Percentiles rank a stretch among this genome's conserved stretches.
Conservation (phyloP, 2,888 invertebrate genomes). For the Latheticus oryzae region DNA sequence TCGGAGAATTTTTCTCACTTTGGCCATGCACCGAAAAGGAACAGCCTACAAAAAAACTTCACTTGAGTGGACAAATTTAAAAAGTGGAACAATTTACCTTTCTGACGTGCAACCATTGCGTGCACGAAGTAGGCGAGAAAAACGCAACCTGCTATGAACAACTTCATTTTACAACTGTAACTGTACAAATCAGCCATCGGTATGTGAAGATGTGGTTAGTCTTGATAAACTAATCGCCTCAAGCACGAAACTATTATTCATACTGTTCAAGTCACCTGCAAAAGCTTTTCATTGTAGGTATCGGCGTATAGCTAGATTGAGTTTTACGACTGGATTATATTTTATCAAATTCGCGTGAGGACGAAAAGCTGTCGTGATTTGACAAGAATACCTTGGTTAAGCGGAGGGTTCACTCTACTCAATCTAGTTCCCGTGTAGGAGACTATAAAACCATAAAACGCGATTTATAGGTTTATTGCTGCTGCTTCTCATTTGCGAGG, state of each 20-base stretch:
- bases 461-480: constrained; percentile 64
- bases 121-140: constrained; percentile 25
- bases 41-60: constrained; percentile 22
- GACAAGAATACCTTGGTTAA: constrained; percentile 58
- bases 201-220: constrained; percentile 16
- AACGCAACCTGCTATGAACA: constrained; percentile 28
- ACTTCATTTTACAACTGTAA: constrained; percentile 37
- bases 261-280: constrained; percentile 17
- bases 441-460: constrained; percentile 65
- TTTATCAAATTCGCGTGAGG: constrained; percentile 25
- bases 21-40: constrained; percentile 30
- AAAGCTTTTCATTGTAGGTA: neutral
- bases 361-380: constrained; percentile 48
- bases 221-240: constrained; percentile 12
- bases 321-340: constrained; percentile 6
- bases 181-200: constrained; percentile 24
- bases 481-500: constrained; percentile 54
- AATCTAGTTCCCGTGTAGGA: constrained; percentile 59
- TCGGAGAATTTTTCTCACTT: constrained; percentile 31
- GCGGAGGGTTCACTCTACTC: constrained; percentile 55
- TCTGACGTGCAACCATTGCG: constrained; percentile 21
- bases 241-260: constrained; percentile 15
- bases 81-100: constrained; percentile 20
- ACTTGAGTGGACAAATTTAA: constrained; percentile 1
- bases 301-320: too few species aligned